Conservation (phyloP, 30 jellyfish, hydroid and myxozoan genomes). For the Chrysaora quinquecirrha region DNA sequence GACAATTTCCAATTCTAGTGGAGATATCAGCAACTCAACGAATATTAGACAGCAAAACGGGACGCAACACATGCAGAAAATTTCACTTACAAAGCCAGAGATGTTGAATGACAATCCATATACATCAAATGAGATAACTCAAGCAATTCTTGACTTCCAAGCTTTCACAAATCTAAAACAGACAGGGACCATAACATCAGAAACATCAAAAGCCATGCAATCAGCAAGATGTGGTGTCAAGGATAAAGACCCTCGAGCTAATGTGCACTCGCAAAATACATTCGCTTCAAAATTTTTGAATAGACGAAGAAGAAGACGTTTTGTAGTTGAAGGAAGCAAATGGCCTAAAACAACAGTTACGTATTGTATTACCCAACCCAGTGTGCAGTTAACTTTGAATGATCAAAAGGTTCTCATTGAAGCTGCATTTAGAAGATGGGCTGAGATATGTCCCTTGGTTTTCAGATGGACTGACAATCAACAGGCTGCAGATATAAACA, state of each 20-base stretch:
- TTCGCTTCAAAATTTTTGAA: slow-evolving; percentile 50
- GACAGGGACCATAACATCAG: slow-evolving; percentile 66
- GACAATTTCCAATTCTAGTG: slow-evolving; percentile 13
- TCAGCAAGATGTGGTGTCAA: slow-evolving; percentile 80
- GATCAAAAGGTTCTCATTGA: slow-evolving; percentile 43
- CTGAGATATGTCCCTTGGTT: slow-evolving; percentile 74
- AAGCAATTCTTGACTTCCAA: slow-evolving; percentile 79
- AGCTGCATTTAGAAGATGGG: slow-evolving; percentile 78
- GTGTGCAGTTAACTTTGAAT: slow-evolving; percentile 35
- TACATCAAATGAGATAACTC: slow-evolving; percentile 44
- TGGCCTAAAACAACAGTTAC: slow-evolving; percentile 71
- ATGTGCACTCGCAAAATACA: too few species aligned
- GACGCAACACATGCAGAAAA: too few species aligned
- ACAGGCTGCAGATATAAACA: slow-evolving; percentile 70
- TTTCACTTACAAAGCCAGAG: too few species aligned
- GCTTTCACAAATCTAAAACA: slow-evolving; percentile 60
- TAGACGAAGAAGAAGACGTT: slow-evolving; percentile 58
- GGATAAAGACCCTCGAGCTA: slow-evolving; percentile 78
- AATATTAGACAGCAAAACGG: slow-evolving; percentile 43
- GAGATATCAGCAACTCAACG: slow-evolving; percentile 22
- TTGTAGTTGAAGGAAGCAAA: slow-evolving; percentile 59
- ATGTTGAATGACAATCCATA: slow-evolving; percentile 1
- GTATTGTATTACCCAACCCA: slow-evolving; percentile 61
- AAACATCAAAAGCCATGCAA: slow-evolving; percentile 38
- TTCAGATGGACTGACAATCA: slow-evolving; percentile 48